Evolutionary conservation across 2,113 vertebrate genomes (phyloP).

Genomic region (Talpa occidentalis): DNA sequence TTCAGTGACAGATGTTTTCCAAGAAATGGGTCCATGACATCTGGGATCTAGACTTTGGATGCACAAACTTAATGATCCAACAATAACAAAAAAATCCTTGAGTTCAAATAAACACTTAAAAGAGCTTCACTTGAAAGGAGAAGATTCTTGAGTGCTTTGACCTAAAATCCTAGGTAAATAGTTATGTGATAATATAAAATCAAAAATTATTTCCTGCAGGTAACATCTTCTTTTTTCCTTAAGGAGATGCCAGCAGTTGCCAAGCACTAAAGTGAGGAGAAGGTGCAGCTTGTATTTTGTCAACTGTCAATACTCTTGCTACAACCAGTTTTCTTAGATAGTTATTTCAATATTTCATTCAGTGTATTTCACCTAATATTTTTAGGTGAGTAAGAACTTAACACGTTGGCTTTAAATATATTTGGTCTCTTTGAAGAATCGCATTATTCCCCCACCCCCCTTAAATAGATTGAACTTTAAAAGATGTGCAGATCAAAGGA

Average conservation of each 20-base stretch:
- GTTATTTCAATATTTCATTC: conserved; percentile 26
- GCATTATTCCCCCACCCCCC: not conserved
- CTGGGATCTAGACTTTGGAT: not conserved
- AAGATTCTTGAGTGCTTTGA: not conserved
- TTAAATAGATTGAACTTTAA: not conserved
- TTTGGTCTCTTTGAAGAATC: not conserved
- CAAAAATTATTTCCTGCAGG: not conserved
- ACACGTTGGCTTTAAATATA: not conserved
- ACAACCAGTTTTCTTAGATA: not conserved
- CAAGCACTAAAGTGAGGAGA: not conserved
- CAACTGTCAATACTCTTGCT: conserved; percentile 17
- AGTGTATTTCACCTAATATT: not conserved
- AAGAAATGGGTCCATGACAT: not conserved
- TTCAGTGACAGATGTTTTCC: conserved; percentile 27
- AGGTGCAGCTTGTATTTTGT: conserved; percentile 4
- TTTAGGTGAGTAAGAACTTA: not conserved
- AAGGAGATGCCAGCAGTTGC: not conserved
- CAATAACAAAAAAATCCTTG: not conserved
- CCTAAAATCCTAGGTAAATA: not conserved
- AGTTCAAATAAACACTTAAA: not conserved
- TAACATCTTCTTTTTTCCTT: not conserved
- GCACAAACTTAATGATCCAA: conserved; percentile 10
- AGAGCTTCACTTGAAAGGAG: not conserved
- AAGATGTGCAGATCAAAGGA: not conserved
- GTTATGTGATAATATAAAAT: not conserved